Evolutionary conservation across 2,113 vertebrate genomes (phyloP).

Genomic region (Oriolus oriolus): DNA sequence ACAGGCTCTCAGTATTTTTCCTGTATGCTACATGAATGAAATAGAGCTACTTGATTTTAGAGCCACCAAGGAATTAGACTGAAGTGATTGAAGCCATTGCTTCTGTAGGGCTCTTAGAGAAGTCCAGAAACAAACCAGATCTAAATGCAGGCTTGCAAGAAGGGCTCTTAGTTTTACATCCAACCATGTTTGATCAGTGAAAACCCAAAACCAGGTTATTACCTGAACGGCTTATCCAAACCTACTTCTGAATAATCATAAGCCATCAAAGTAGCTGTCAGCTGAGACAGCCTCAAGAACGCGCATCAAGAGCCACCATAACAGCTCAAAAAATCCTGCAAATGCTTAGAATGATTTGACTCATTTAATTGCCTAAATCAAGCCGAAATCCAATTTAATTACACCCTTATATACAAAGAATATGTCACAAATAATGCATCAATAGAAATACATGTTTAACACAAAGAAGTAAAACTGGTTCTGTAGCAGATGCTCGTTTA

Average conservation of each 20-base stretch:
- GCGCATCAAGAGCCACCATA: neutral
- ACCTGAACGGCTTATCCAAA: neutral
- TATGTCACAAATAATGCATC: neutral
- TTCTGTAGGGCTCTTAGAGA: neutral
- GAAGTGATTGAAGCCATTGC: neutral
- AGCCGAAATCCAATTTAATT: neutral
- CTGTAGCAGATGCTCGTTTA: conserved; percentile 24
- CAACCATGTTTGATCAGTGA: neutral
- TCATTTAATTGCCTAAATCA: neutral
- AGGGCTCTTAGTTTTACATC: neutral
- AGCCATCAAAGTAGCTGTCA: neutral
- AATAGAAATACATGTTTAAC: neutral
- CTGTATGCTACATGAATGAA: neutral
- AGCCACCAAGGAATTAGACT: neutral
- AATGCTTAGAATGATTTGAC: neutral
- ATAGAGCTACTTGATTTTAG: neutral
- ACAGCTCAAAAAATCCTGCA: neutral
- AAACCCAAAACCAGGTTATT: neutral
- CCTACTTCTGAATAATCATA: neutral
- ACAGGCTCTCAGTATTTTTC: neutral
- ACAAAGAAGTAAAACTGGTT: neutral
- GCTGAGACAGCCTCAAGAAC: neutral
- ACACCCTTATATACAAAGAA: neutral
- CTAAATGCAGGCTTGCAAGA: neutral
- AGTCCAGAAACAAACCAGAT: neutral